Conservation (phyloP, 2,113 vertebrate genomes). For the Pheucticus melanocephalus region DNA sequence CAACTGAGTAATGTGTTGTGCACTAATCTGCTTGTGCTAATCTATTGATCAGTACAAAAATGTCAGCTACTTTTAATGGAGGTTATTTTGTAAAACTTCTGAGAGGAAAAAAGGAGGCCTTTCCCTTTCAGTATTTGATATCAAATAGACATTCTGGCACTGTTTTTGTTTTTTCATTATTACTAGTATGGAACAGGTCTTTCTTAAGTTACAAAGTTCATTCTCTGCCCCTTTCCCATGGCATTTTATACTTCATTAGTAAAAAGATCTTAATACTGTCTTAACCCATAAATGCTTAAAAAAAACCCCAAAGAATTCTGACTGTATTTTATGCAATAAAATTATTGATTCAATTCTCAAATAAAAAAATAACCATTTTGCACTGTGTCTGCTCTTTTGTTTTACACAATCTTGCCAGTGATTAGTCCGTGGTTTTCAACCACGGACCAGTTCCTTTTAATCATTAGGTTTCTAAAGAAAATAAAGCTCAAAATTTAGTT, state of each 20-base stretch:
- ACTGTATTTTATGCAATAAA: neutral
- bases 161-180: neutral
- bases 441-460: neutral
- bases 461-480: neutral
- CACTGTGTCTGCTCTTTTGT: neutral
- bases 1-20: fast-evolving
- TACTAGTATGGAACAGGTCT: neutral
- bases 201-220: neutral
- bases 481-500: neutral
- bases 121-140: neutral
- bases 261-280: neutral
- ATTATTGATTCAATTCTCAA: neutral
- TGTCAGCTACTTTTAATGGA: neutral
- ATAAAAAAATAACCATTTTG: neutral
- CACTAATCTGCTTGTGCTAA: neutral
- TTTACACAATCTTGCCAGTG: neutral
- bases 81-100: neutral
- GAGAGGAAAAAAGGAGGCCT: neutral
- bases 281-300: neutral
- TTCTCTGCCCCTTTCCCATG: neutral
- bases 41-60: neutral
- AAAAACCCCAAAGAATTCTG: neutral
- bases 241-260: neutral
- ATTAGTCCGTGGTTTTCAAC: neutral
- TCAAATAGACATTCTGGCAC: neutral